phyloP scores from a whole-genome alignment of 2,888 invertebrate species.

The Hirtodrosophila alboralis region DNA sequence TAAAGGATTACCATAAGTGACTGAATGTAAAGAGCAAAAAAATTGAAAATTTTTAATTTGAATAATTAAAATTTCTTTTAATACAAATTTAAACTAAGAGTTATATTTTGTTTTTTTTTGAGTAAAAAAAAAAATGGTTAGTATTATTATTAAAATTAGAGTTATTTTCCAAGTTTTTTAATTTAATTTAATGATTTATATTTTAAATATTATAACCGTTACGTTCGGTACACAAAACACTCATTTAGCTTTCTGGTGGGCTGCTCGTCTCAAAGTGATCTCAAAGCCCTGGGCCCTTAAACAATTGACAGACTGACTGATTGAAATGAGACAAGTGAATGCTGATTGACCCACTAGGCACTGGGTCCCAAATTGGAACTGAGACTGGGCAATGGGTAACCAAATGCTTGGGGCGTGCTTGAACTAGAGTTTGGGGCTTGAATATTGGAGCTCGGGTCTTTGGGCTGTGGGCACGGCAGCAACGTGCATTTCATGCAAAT shows the following conservation, averaged over 20 bases:
- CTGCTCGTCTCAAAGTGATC: not conserved
- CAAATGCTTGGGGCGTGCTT: slow-evolving; percentile 39
- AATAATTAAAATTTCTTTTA: no score
- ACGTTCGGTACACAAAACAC: no score
- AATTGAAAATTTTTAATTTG: no score
- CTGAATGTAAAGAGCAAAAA: no score
- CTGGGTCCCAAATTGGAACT: slow-evolving; percentile 22
- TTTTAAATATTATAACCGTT: no score
- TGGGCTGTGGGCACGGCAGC: slow-evolving; percentile 29
- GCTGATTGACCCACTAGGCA: slow-evolving; percentile 69
- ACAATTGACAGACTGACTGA: slow-evolving; percentile 32
- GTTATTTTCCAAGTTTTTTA: no score
- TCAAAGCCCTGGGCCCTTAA: slow-evolving; percentile 34
- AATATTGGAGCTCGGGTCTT: not conserved
- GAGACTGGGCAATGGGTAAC: slow-evolving; percentile 24
- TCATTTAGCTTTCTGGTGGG: slow-evolving; percentile 6
- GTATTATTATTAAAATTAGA: no score
- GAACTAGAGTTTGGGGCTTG: not conserved
- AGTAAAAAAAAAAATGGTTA: no score
- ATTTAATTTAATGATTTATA: no score
- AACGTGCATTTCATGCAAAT: slow-evolving; percentile 77
- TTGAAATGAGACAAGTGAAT: slow-evolving; percentile 70
- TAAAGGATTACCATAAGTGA: no score
- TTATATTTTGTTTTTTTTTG: no score
- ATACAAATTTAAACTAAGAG: no score